These are phyloP conservation scores for Poecilus cupreus DNA, from an alignment of 2,888 invertebrate species.

Conservation along the genomic window DNA sequence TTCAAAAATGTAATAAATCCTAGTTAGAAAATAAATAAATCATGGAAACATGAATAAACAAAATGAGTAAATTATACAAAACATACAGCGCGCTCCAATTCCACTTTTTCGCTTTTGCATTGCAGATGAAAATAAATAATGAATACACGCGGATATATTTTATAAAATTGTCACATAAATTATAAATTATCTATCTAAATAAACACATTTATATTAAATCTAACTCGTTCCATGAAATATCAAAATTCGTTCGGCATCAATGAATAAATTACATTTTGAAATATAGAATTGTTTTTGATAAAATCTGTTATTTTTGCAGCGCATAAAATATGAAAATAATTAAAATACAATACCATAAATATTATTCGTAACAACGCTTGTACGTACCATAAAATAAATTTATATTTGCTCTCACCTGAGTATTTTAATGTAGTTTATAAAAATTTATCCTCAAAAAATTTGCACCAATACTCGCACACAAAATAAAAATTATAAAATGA, in stretches of 20 bases:
- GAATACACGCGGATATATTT: neutral
- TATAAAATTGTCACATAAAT: neutral
- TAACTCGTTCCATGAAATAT: neutral
- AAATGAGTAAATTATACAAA: slow-evolving; percentile 5
- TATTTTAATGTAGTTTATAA: neutral
- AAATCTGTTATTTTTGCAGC: no score
- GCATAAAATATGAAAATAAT: no score
- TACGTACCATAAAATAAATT: no score
- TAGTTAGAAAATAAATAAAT: neutral
- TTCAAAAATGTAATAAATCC: no score
- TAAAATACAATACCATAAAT: no score
- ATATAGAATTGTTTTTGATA: no score
- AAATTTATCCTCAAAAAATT: neutral
- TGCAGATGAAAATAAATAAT: neutral
- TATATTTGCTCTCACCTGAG: no score
- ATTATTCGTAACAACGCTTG: neutral
- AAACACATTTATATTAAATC: neutral
- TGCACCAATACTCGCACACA: neutral
- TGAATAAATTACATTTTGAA: neutral
- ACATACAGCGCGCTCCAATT: neutral
- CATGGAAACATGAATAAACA: neutral
- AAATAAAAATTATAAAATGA: neutral
- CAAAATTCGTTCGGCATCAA: neutral
- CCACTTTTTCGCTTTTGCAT: neutral
- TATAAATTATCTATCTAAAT: neutral